Conservation (phyloP, 2,113 vertebrate species). For the Sturnira hondurensis region DNA sequence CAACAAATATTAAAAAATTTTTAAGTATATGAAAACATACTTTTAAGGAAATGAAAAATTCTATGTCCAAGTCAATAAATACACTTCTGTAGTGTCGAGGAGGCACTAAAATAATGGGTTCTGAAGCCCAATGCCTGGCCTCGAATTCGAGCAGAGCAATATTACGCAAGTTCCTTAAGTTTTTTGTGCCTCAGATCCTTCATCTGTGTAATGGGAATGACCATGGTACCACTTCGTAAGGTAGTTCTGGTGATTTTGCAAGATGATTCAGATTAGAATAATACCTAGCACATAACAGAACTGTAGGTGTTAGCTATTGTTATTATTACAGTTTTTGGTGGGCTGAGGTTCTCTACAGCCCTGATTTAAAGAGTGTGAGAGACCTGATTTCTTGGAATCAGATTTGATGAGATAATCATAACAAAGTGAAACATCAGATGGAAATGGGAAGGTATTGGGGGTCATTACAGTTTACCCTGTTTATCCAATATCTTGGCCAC, state of each 20-base stretch:
- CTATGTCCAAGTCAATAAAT: background rate
- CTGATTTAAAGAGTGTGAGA: background rate
- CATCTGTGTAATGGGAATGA: background rate
- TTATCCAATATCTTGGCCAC: background rate
- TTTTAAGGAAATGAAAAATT: slow-evolving; percentile 28
- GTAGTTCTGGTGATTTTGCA: background rate
- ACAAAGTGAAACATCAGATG: slow-evolving; percentile 7
- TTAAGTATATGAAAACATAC: background rate
- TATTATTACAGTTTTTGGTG: background rate
- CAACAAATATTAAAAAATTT: no score
- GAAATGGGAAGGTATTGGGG: background rate
- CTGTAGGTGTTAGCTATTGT: background rate
- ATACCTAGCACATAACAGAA: background rate
- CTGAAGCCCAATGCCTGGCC: background rate
- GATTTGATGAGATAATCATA: background rate
- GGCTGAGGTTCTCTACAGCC: background rate
- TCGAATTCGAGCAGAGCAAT: background rate
- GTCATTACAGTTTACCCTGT: background rate
- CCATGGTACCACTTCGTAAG: background rate
- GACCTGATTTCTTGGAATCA: background rate
- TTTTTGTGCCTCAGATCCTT: background rate
- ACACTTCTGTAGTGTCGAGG: background rate
- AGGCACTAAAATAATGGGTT: background rate
- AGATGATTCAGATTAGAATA: background rate
- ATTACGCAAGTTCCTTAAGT: background rate